Base-by-base conservation (phyloP, 2,888 invertebrate genomes). In the Trimorus sp. region DNA sequence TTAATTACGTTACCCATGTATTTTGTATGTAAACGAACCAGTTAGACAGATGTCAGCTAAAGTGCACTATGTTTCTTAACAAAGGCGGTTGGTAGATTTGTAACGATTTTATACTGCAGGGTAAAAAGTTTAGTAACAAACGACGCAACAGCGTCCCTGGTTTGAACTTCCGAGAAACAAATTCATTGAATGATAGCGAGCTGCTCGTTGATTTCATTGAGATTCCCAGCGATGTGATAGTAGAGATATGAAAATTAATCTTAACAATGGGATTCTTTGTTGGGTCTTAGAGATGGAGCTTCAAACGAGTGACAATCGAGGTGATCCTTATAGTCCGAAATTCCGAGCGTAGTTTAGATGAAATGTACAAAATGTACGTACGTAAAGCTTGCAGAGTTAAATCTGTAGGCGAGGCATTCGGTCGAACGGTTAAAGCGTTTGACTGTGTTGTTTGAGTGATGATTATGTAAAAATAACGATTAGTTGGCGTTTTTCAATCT, bases 81-180 rank as follows among this genome's bases (percentile, higher is more conserved):
- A 53, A 68, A 54, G 48, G 9, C 42, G 58, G 26, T 37, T 65
- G 60, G 65, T 65, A 58, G 71, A 71, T 78, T 78, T 71, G 14
- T 78, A 79, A 68, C 56, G 40, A 73, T 73, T 79, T 79, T 79
- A 71, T 79, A 79, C 78, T 59, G 48, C 65, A 71, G 78, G 71
- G 54, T 71, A 78, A 63, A 53, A 6, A n/a, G 37, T 78, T 68
- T 51, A 40, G 49, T 48, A 48, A 69, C 16, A 59, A 16, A 40
- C 42, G n/a, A n/a, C n/a, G 45, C n/a, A 42, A 60, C 38, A 45
- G 26, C 26, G 51, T 75, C 7, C 8, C 65, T 58, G 40, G 15
- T 48, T 65, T 49, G 58, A 74, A 74, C 15, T 58, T 65, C 40
- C 36, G 48, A 14, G 12, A 38, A 62, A 54, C 26, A 59, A 45